Evolutionary conservation across 2,888 invertebrate genomes (phyloP).

Genomic region (Rotaria sp.): DNA sequence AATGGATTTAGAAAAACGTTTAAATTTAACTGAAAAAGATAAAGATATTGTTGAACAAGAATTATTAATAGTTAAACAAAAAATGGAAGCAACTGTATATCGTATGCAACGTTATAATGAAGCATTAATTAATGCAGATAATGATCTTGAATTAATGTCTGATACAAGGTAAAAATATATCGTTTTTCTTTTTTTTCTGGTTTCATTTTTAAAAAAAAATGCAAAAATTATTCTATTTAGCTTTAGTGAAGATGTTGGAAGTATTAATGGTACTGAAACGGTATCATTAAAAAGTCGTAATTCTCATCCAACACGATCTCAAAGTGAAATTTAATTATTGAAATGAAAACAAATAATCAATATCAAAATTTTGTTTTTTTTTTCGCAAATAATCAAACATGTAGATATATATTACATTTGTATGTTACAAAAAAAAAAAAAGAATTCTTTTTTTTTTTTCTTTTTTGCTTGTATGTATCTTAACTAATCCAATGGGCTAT

Average conservation of each 20-base stretch:
- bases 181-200: background rate
- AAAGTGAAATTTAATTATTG: constrained; percentile 16
- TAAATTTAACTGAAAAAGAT: constrained; percentile 28
- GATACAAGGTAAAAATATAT: background rate
- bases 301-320: background rate
- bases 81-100: constrained; percentile 10
- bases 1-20: constrained; percentile 28
- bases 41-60: constrained; percentile 30
- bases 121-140: constrained; percentile 14
- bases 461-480: background rate
- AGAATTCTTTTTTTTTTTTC: background rate
- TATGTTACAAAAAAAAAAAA: background rate
- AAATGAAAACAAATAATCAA: background rate
- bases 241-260: constrained; percentile 13
- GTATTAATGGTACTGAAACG: constrained; percentile 7
- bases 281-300: background rate
- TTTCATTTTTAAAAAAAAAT: too few species aligned
- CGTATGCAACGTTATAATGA: constrained; percentile 16
- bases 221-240: background rate
- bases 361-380: background rate
- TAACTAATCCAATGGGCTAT: background rate
- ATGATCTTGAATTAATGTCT: background rate
- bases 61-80: constrained; percentile 4
- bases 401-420: background rate
- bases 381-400: background rate